Base-by-base conservation (phyloP, 2,888 invertebrate genomes). In the Gastracanthus pulcherrimus region DNA sequence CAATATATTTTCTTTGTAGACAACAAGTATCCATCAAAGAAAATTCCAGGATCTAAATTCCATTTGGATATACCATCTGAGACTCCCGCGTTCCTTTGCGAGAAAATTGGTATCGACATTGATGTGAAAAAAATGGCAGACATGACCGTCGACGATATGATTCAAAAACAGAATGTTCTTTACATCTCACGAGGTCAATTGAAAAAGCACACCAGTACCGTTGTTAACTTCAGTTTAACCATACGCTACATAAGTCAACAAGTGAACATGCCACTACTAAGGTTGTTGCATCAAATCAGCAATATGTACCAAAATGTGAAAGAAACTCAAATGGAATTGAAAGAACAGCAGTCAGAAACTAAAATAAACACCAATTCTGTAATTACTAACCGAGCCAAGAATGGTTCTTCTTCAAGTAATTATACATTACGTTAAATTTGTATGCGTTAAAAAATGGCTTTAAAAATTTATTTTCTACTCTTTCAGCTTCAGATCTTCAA, bases 241-340 rank as follows among this genome's bases (percentile, higher is more conserved):
- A 95, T 98, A 86, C 94, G 97, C 75, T 97, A 96, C 89, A 97
- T 99, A 87, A 97, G 97, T 66, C 98, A 98, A 90, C 97, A 98
- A 93, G 98, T 99, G 1, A 99, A 99, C 92, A 98, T 99, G 98
- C 98, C 98, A 0, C 92, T 99, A 48, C 92, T 99, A 64, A 93
- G 99, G 71, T 93, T 99, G 72, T 93, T 98, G 80, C 98, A 99
- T 92, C 99, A 99, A 93, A 98, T 99, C 89, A 97, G 97, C 88
- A 98, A 98, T 89, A 98, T 99, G 98, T 98, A 98, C 92, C 98
- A 98, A 92, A 98, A 98, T 91, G 98, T 98, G 1, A 97, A 98
- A 89, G 98, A 98, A 89, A 98, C 98, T 0, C 97, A 98, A 89
- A 95, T 96, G 86, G 98, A 98, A 88, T 93, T 98, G 81, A 95